Percentiles rank a stretch among this genome's conserved stretches.
Conservation (phyloP, 2,113 vertebrate species). For the Tangachromis dhanisi region DNA sequence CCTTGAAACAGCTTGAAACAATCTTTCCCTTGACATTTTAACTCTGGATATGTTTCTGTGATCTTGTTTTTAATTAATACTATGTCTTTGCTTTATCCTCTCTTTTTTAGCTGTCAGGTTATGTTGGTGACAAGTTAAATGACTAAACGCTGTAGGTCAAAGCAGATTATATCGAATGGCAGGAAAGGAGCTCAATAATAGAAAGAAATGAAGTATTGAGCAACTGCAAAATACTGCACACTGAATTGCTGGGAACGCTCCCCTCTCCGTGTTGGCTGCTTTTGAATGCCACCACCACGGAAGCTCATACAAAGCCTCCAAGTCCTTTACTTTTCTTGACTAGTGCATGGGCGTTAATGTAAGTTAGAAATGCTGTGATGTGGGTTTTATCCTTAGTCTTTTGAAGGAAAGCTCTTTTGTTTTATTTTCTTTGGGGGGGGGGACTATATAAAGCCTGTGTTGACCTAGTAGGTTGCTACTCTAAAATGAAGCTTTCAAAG, state of each 20-base stretch:
- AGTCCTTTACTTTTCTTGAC: neutral
- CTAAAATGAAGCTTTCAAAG: neutral
- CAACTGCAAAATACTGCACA: neutral
- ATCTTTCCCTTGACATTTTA: neutral
- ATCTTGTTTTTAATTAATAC: neutral
- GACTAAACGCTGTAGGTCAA: neutral
- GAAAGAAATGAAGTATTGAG: neutral
- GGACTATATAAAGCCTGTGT: neutral
- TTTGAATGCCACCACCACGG: neutral
- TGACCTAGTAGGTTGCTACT: neutral
- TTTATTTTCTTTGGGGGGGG: neutral
- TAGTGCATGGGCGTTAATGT: neutral
- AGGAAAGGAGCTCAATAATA: neutral
- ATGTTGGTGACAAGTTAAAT: neutral
- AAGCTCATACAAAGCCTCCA: neutral
- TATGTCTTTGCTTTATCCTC: neutral
- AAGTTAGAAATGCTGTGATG: neutral
- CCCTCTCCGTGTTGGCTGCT: neutral
- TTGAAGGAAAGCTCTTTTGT: neutral
- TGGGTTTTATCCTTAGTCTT: neutral
- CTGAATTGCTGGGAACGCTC: neutral
- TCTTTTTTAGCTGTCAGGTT: neutral
- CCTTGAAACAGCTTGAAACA: neutral
- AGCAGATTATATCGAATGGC: neutral
- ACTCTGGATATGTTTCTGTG: neutral